Conservation (phyloP, 2,888 invertebrate species). For the Invenusta paracnida region DNA sequence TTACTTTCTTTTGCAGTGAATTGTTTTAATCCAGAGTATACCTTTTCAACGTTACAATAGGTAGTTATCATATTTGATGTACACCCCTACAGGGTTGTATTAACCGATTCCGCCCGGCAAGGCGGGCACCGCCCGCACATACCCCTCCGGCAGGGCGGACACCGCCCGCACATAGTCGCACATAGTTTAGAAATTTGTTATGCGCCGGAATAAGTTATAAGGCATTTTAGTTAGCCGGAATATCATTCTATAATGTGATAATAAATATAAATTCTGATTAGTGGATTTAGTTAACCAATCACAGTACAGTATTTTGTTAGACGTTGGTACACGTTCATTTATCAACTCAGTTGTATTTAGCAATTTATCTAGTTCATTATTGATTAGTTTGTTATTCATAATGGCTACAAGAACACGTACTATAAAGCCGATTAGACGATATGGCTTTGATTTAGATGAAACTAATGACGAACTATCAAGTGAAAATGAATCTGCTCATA, state of each 20-base stretch:
- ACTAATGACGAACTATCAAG: not conserved
- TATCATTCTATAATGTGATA: slow-evolving; percentile 29
- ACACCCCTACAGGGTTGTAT: too few species aligned
- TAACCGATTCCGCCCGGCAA: slow-evolving; percentile 2
- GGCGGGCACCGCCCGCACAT: slow-evolving; percentile 23
- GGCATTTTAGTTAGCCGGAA: slow-evolving; percentile 29
- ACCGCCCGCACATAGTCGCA: slow-evolving; percentile 2
- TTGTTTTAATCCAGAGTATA: too few species aligned
- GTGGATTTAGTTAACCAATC: slow-evolving; percentile 26
- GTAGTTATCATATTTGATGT: too few species aligned
- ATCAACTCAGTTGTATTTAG: too few species aligned
- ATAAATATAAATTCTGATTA: slow-evolving; percentile 15
- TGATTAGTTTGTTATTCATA: not conserved
- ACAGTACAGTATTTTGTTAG: not conserved
- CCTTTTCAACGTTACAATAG: too few species aligned
- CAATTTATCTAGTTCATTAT: too few species aligned
- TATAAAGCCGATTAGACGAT: not conserved
- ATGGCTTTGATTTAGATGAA: not conserved
- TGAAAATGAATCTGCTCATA: too few species aligned
- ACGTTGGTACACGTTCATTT: not conserved
- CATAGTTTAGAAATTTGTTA: slow-evolving; percentile 24
- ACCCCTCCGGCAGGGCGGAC: slow-evolving; percentile 26
- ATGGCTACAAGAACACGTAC: not conserved
- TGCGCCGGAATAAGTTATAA: slow-evolving; percentile 23
- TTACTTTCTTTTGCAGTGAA: too few species aligned